A percentile compares a stretch with the other conserved stretches of the same genome.
Conservation (phyloP, 2,888 invertebrate species). For the Sympetrum striolatum region DNA sequence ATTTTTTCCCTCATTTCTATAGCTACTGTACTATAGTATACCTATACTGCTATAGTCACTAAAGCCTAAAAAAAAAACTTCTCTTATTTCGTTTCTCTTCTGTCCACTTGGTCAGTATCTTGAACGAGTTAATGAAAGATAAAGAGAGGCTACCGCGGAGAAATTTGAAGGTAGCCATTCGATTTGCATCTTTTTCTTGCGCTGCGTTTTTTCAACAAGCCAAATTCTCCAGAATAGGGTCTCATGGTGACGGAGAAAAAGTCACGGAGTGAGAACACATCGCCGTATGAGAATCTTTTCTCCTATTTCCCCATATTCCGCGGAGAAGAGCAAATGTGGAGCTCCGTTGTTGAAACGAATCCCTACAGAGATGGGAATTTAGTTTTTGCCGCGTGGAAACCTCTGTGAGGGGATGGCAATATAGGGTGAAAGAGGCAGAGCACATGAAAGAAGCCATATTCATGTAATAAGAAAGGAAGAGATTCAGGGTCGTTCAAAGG, state of each 20-base stretch:
- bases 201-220: not conserved
- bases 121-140: too few relatives aligned
- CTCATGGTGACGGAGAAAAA: not conserved
- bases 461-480: too few relatives aligned
- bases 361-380: not conserved
- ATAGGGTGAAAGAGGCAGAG: not conserved
- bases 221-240: not conserved
- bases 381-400: not conserved
- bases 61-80: too few relatives aligned
- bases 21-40: too few relatives aligned
- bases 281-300: not conserved
- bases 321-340: not conserved
- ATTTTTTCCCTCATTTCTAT: too few relatives aligned
- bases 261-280: not conserved
- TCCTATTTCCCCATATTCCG: not conserved
- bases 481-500: too few relatives aligned
- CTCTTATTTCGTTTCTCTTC: too few relatives aligned
- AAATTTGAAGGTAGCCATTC: not conserved
- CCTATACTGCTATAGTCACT: too few relatives aligned
- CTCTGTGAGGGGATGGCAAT: not conserved
- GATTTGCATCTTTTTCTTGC: not conserved
- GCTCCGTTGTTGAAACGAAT: not conserved
- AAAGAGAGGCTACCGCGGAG: not conserved
- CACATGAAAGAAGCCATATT: not conserved
- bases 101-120: too few relatives aligned